phyloP scores from a whole-genome alignment of 2,797 vertebrate genomes.

The Hippoglossus hippoglossus region DNA sequence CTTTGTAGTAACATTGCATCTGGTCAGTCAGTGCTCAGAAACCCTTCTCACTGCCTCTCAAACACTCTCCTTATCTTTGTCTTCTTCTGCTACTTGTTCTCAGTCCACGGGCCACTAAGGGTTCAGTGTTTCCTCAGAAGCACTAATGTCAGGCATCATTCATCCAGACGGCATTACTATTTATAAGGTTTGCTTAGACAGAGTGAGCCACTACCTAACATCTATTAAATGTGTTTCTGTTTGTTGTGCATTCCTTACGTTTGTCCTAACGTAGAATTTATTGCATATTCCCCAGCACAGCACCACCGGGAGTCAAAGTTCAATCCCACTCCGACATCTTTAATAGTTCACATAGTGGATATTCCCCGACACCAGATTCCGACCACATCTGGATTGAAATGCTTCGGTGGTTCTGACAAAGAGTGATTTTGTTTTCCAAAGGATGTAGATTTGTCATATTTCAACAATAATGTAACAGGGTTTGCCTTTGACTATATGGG shows the following conservation, averaged over 20 bases:
- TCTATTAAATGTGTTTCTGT: not conserved
- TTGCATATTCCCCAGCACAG: constrained; percentile 7
- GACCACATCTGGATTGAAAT: too few relatives aligned
- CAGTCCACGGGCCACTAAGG: not conserved
- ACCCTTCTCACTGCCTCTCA: constrained; percentile 45
- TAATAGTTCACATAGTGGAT: not conserved
- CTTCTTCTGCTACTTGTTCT: constrained; percentile 13
- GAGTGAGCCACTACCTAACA: not conserved
- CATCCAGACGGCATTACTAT: constrained; percentile 8
- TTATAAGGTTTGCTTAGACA: constrained; percentile 13
- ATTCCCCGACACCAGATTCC: too few relatives aligned
- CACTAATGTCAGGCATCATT: constrained; percentile 11
- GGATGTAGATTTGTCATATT: too few relatives aligned
- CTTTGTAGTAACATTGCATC: constrained; percentile 24
- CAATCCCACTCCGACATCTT: not conserved
- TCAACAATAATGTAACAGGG: not conserved
- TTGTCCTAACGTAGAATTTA: not conserved
- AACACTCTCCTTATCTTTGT: constrained; percentile 35
- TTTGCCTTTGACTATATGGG: constrained; percentile 50
- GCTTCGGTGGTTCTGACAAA: too few relatives aligned
- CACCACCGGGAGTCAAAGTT: not conserved
- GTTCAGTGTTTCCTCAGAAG: constrained; percentile 7
- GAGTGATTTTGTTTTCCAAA: too few relatives aligned
- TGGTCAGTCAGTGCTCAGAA: constrained; percentile 28
- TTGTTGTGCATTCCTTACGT: constrained; percentile 1